These are phyloP conservation scores for Drosophila oshimai DNA, from an alignment of 1,140 invertebrate genomes.

Conservation along the genomic window DNA sequence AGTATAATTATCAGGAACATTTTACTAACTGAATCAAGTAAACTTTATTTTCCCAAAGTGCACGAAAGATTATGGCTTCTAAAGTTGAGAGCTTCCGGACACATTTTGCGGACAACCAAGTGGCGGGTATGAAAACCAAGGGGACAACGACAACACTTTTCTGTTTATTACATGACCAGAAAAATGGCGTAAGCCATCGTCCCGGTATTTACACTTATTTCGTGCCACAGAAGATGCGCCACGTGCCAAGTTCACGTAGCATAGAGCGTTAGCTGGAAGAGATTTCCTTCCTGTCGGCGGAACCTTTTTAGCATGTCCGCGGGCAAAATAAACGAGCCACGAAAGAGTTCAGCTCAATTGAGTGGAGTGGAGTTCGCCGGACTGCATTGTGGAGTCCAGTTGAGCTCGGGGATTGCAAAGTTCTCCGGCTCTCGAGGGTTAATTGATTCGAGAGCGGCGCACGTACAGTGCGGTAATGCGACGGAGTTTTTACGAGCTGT, in stretches of 20 bases:
- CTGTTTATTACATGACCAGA: conserved; percentile 67
- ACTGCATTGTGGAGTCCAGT: conserved; percentile 25
- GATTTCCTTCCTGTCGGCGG: conserved; percentile 56
- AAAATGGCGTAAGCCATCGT: conserved; percentile 70
- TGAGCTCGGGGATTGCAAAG: conserved; percentile 47
- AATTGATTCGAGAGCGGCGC: conserved; percentile 64
- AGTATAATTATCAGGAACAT: no score
- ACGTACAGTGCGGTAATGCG: conserved; percentile 32
- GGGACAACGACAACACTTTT: conserved; percentile 7
- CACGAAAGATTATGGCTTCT: not conserved
- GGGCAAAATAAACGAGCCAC: conserved; percentile 48
- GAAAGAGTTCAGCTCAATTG: conserved; percentile 9
- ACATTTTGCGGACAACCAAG: conserved; percentile 20
- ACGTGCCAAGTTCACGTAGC: conserved; percentile 49
- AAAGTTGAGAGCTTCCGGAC: not conserved
- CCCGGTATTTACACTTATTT: conserved; percentile 73
- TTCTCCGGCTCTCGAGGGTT: conserved; percentile 32
- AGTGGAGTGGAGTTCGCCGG: not conserved
- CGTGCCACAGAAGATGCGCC: conserved; percentile 25
- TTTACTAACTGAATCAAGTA: not conserved
- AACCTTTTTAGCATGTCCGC: conserved; percentile 54
- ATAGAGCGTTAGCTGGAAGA: conserved; percentile 27
- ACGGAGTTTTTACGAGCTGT: conserved; percentile 2
- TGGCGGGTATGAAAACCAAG: not conserved
- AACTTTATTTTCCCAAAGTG: conserved; percentile 4